These are phyloP conservation scores for Diprion similis DNA, from an alignment of 1,140 invertebrate genomes.

Conservation along the genomic window DNA sequence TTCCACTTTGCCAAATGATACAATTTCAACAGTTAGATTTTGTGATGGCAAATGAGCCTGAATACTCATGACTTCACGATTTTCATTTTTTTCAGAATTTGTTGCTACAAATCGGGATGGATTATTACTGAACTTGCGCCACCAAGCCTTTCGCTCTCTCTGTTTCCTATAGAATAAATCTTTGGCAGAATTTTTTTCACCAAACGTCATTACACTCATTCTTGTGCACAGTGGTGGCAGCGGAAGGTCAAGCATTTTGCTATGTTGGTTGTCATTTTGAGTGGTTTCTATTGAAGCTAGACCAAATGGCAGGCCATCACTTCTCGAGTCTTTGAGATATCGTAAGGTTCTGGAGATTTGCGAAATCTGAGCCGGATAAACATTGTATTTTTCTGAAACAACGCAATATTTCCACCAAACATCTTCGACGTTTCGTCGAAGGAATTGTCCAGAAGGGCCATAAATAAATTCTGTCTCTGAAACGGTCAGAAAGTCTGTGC, in stretches of 20 bases:
- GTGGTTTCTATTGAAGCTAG: conserved; percentile 55
- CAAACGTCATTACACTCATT: conserved; percentile 39
- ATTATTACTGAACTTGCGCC: conserved; percentile 66
- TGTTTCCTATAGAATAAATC: conserved; percentile 73
- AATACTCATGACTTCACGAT: conserved; percentile 56
- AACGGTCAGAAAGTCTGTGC: conserved; percentile 41
- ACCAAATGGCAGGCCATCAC: conserved; percentile 62
- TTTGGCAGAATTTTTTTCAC: conserved; percentile 39
- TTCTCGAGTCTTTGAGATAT: conserved; percentile 44
- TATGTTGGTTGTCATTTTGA: conserved; percentile 44
- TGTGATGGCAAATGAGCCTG: conserved; percentile 53
- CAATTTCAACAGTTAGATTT: conserved; percentile 46
- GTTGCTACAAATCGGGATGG: conserved; percentile 47
- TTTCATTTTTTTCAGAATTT: conserved; percentile 45
- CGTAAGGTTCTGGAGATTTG: conserved; percentile 46
- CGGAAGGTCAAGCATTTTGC: conserved; percentile 31
- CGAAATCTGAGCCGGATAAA: conserved; percentile 57
- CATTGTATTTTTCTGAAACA: conserved; percentile 60
- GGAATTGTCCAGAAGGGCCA: conserved; percentile 62
- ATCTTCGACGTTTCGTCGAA: conserved; percentile 64
- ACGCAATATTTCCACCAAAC: conserved; percentile 66
- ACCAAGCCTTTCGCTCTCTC: conserved; percentile 80
- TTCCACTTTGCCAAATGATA: conserved; percentile 28
- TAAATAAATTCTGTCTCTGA: conserved; percentile 51
- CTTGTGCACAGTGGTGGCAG: conserved; percentile 27